Evolutionary conservation across 2,888 invertebrate species (phyloP).

Genomic region (Polydesmus complanatus): DNA sequence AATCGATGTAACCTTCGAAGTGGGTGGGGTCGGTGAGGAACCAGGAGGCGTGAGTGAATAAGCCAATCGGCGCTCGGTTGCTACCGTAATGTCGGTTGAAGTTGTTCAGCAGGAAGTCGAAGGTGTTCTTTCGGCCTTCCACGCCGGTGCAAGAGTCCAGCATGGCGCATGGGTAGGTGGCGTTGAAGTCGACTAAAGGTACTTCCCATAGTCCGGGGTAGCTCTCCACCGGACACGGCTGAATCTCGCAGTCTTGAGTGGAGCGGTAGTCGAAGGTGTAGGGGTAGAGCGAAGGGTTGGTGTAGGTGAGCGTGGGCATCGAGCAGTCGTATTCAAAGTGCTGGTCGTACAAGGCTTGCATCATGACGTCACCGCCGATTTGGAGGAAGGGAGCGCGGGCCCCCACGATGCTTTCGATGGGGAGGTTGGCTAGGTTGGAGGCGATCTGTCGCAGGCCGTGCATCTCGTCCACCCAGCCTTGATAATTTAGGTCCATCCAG

Average conservation of each 20-base stretch:
- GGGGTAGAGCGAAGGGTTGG: constrained; percentile 45
- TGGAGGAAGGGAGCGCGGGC: constrained; percentile 43
- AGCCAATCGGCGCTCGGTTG: constrained; percentile 50
- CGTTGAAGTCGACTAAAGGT: constrained; percentile 47
- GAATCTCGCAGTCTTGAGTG: constrained; percentile 41
- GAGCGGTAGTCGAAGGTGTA: constrained; percentile 50
- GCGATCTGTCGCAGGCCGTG: constrained; percentile 25
- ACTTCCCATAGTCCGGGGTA: constrained; percentile 49
- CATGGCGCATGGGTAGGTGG: constrained; percentile 42
- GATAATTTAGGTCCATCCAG: constrained; percentile 5
- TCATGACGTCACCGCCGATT: constrained; percentile 44
- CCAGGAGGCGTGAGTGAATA: constrained; percentile 52
- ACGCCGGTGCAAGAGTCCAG: constrained; percentile 43
- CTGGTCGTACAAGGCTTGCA: constrained; percentile 40
- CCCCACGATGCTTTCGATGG: constrained; percentile 28
- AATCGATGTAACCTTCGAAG: constrained; percentile 5
- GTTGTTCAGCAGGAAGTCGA: constrained; percentile 45
- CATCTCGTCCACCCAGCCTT: constrained; percentile 25
- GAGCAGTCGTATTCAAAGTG: constrained; percentile 47
- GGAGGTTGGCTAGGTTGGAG: constrained; percentile 22
- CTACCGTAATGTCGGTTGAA: constrained; percentile 49
- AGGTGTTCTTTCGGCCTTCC: too few relatives aligned
- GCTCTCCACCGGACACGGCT: constrained; percentile 43
- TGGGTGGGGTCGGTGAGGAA: constrained; percentile 29
- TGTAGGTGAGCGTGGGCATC: constrained; percentile 41